Percentiles rank a stretch among this genome's conserved stretches.
Conservation (phyloP, 2,113 vertebrate species). For the Phalacrocorax pelagicus region DNA sequence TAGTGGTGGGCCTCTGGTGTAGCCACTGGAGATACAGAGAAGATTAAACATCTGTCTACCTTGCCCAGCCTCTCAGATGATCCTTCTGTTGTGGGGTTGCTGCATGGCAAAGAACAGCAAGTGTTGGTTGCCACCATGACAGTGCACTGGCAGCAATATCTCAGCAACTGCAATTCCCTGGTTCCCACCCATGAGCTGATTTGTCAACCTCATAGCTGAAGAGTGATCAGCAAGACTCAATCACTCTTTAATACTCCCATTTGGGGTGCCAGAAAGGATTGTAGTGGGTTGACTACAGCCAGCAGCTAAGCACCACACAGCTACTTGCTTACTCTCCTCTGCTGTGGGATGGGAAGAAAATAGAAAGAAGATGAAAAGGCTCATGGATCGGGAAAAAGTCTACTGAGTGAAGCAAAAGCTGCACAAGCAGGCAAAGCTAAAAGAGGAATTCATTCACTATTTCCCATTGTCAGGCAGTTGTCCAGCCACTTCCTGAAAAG, state of each 20-base stretch:
- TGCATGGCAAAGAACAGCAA: neutral
- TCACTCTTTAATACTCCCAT: neutral
- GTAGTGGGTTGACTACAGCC: neutral
- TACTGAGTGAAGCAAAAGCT: neutral
- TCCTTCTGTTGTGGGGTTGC: neutral
- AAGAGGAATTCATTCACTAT: neutral
- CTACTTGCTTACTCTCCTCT: neutral
- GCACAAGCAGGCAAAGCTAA: neutral
- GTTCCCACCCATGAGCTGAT: neutral
- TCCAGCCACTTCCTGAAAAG: neutral
- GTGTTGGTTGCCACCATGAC: neutral
- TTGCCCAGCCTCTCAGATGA: neutral
- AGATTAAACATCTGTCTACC: neutral
- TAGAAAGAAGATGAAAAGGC: neutral
- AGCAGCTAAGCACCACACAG: neutral
- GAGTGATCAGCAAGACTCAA: neutral
- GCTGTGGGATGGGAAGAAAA: neutral
- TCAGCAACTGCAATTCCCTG: neutral
- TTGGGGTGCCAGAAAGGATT: neutral
- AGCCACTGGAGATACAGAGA: neutral
- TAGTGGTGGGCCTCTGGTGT: neutral
- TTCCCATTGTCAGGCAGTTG: neutral
- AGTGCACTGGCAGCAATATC: neutral
- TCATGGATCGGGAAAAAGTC: neutral
- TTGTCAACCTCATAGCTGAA: neutral